These are phyloP conservation scores for Ibycter americanus DNA, from an alignment of 2,797 vertebrate genomes.

Conservation along the genomic window DNA sequence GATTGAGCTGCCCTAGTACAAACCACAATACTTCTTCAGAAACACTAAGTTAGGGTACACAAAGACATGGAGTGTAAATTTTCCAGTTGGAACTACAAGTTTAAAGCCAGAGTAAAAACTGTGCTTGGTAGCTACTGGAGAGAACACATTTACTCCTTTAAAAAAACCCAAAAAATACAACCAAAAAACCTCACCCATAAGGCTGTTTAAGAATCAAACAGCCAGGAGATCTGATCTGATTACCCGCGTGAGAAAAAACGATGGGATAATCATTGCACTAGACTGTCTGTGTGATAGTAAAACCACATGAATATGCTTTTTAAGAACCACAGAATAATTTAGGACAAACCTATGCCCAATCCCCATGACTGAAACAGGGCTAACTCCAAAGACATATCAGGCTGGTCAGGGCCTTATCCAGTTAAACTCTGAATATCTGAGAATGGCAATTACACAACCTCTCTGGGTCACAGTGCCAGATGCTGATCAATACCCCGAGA, in stretches of 20 bases:
- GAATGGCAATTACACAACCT: rapidly evolving
- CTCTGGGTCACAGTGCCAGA: neutral
- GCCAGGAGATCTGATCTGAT: neutral
- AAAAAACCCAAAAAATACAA: neutral
- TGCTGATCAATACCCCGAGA: neutral
- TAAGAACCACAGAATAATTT: neutral
- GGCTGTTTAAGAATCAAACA: neutral
- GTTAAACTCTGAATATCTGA: neutral
- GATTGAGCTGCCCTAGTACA: neutral
- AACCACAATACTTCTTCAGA: neutral
- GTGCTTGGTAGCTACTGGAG: neutral
- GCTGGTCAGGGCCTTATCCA: neutral
- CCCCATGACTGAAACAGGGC: neutral
- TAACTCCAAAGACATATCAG: neutral
- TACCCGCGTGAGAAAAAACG: neutral
- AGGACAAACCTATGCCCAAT: neutral
- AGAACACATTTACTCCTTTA: neutral
- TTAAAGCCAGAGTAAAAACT: neutral
- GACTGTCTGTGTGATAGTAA: neutral
- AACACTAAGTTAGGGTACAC: neutral
- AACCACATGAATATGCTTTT: neutral
- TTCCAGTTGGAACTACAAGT: neutral
- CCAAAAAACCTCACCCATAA: neutral
- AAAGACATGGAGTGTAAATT: neutral
- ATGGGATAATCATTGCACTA: neutral